Conservation (phyloP, 2,888 invertebrate genomes). For the Electrophaes corylata region DNA sequence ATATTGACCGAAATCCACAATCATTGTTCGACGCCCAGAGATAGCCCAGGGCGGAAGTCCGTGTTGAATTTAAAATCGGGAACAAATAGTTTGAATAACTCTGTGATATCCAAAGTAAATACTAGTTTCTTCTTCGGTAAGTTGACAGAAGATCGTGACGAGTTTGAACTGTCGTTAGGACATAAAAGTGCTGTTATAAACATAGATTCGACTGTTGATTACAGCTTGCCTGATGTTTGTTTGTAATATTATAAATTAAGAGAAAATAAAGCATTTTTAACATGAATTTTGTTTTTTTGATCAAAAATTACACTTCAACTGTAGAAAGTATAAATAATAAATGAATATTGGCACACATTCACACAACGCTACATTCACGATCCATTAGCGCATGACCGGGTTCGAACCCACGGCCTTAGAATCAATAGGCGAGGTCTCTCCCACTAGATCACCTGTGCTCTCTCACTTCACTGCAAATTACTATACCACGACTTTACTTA, state of each 20-base stretch:
- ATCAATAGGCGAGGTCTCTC: too few species aligned
- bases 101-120: slow-evolving; percentile 55
- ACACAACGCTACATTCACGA: too few species aligned
- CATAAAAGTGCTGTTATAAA: slow-evolving; percentile 53
- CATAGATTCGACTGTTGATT: slow-evolving; percentile 63
- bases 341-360: too few species aligned
- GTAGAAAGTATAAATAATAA: too few species aligned
- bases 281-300: not conserved
- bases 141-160: slow-evolving; percentile 78
- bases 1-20: slow-evolving; percentile 53
- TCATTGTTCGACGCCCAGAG: slow-evolving; percentile 72
- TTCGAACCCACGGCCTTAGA: too few species aligned
- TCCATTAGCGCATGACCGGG: too few species aligned
- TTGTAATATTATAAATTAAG: slow-evolving; percentile 41
- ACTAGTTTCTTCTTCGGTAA: slow-evolving; percentile 83
- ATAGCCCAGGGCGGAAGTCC: slow-evolving; percentile 53
- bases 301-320: too few species aligned
- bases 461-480: too few species aligned
- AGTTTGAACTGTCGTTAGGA: slow-evolving; percentile 85
- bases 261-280: not conserved
- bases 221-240: slow-evolving; percentile 65
- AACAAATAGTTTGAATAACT: slow-evolving; percentile 48
- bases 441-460: too few species aligned
- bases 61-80: slow-evolving; percentile 39
- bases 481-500: too few species aligned